Base-by-base conservation (phyloP, 2,888 invertebrate genomes). In the Erebia ligea region DNA sequence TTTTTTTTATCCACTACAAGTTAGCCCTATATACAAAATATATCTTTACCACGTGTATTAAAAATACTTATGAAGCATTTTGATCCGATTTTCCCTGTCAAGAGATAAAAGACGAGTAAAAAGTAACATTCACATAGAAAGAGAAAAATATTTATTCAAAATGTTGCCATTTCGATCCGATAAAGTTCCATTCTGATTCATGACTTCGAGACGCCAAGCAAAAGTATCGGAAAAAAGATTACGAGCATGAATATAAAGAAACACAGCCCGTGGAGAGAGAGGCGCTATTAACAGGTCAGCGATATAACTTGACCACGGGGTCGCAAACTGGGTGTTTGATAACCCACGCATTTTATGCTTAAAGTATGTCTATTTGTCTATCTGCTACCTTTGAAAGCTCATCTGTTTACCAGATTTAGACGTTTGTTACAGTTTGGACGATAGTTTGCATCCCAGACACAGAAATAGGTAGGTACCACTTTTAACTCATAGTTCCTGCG, bases 221-320 rank as follows among this genome's bases (percentile, higher is more conserved):
- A 42, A 61, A 61, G 61, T 61, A 61, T 61, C 45, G 61, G 61
- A 17, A 40, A 61, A 42, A 61, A 61, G 61, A 61, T 61, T 42
- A 61, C 61, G 42, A 61, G 40, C 19, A 45, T 42, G 19, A 61
- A 42, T 61, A 45, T 19, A 59, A 61, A 19, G 61, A 19, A 13
- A 19, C 13, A 13, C 11, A 45, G 3, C 11, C 19, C 13, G 6
- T 58, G 6, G 0, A 40, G 3, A 19, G 40, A n/a, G 42, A 59
- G 59, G 17, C 10, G 42, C 17, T 42, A 45, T 17, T 1, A 10
- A 1, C 2, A 17, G 10, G 6, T 40, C 9, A 10, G 54, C 17
- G 2, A 19, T 19, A 10, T 5, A 10, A 59, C 40, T 17, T n/a
- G 59, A 40, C 34, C 59, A 59, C n/a, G 17, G 17, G 45, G 45